These are phyloP conservation scores for Ennomos quercinarius DNA, from an alignment of 2,888 invertebrate genomes.

Conservation along the genomic window DNA sequence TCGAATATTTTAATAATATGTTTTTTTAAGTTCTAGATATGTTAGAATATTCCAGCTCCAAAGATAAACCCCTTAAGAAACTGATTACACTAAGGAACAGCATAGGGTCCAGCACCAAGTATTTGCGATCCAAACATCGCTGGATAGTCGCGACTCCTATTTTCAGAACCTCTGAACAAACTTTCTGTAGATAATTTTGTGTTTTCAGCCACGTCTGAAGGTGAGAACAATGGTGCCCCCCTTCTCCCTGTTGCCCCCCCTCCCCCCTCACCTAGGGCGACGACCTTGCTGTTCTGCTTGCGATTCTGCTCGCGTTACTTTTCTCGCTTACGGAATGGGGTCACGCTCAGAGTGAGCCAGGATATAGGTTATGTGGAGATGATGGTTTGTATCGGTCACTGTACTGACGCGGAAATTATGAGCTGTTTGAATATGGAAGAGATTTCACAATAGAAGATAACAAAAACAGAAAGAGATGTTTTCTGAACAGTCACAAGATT, in stretches of 20 bases:
- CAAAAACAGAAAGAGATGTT: too few species aligned
- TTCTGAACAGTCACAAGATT: too few species aligned
- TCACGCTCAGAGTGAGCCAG: constrained; percentile 62
- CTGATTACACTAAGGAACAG: background rate
- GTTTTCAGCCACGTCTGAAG: constrained; percentile 59
- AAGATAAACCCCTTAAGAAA: too few species aligned
- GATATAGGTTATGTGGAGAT: constrained; percentile 50
- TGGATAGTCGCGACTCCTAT: constrained; percentile 25
- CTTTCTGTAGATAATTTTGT: constrained; percentile 49
- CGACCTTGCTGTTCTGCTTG: constrained; percentile 70
- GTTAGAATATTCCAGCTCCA: too few species aligned
- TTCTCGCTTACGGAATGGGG: constrained; percentile 74
- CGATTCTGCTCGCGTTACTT: constrained; percentile 74
- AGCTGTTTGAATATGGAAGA: constrained; percentile 21
- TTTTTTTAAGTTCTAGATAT: too few species aligned
- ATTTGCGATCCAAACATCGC: constrained; percentile 17
- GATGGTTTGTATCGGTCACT: constrained; percentile 38
- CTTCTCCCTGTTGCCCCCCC: constrained; percentile 20
- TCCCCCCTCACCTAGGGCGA: constrained; percentile 50
- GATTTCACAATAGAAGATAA: background rate
- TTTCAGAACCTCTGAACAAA: constrained; percentile 37
- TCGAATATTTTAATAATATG: too few species aligned
- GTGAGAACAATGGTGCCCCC: constrained; percentile 53
- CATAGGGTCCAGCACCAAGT: constrained; percentile 1
- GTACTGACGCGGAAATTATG: constrained; percentile 29